Conservation (phyloP, 2,888 invertebrate genomes). For the Sphinx pinastri region DNA sequence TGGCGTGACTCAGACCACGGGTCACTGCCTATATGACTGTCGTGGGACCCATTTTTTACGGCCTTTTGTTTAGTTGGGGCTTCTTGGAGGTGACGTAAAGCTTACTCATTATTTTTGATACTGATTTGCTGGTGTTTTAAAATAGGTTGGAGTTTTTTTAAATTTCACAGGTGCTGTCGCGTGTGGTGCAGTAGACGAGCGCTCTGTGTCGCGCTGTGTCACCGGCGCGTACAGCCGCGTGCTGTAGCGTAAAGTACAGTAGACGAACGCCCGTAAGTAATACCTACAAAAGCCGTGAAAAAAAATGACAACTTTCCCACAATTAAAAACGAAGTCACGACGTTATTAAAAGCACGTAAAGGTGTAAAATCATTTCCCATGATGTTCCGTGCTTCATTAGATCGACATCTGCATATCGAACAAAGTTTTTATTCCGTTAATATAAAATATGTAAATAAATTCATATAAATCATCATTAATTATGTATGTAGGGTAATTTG, state of each 20-base stretch:
- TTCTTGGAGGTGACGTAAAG: conserved; percentile 28
- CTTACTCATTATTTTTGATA: conserved; percentile 27
- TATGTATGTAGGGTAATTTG: conserved; percentile 20
- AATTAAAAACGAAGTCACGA: background rate
- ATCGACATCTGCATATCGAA: conserved; percentile 2
- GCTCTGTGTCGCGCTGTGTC: no score
- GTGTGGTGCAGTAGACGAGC: no score
- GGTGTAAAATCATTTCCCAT: conserved; percentile 22
- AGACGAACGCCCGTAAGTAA: background rate
- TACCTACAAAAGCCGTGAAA: background rate
- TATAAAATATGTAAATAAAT: conserved; percentile 13
- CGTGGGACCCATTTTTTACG: conserved; percentile 57
- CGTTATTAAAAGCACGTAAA: background rate
- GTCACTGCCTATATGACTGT: conserved; percentile 57
- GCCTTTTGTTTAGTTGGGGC: conserved; percentile 42
- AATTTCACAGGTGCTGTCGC: no score
- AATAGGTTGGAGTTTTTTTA: background rate
- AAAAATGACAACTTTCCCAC: conserved; percentile 1
- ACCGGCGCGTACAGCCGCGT: background rate
- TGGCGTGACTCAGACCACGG: conserved; percentile 57
- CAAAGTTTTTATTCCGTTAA: conserved; percentile 8
- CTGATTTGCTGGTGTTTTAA: background rate
- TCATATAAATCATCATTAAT: conserved; percentile 11
- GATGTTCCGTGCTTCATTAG: conserved; percentile 11
- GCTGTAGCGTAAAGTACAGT: background rate